Evolutionary conservation across 2,888 invertebrate genomes (phyloP).

Genomic region (Hyposoter didymator): DNA sequence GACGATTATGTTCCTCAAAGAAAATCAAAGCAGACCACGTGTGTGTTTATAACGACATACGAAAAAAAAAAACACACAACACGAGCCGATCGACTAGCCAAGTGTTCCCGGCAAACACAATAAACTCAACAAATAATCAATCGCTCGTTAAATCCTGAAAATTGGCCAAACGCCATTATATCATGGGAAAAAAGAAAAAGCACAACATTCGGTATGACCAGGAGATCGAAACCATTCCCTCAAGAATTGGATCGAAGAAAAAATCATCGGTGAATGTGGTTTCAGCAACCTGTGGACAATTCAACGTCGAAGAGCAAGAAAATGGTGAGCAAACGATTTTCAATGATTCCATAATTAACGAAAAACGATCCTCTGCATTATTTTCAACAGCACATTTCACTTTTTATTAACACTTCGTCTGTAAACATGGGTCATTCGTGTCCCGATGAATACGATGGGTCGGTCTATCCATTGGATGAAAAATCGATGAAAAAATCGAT

Average conservation of each 20-base stretch:
- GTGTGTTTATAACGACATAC: not conserved
- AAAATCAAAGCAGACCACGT: not conserved
- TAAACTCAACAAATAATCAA: not conserved
- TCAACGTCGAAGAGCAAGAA: not conserved
- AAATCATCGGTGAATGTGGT: not conserved
- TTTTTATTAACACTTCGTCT: no score
- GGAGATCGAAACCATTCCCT: constrained; percentile 36
- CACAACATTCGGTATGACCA: constrained; percentile 7
- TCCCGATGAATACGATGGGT: no score
- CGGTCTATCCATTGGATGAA: no score
- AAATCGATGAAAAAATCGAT: no score
- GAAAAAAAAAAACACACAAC: not conserved
- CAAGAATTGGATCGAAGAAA: constrained; percentile 31
- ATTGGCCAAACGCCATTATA: not conserved
- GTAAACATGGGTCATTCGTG: no score
- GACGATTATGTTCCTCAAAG: not conserved
- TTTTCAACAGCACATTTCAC: not conserved
- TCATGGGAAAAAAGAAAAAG: constrained; percentile 35
- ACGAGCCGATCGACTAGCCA: not conserved
- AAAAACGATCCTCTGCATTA: not conserved
- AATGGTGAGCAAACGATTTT: constrained; percentile 43
- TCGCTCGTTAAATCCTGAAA: not conserved
- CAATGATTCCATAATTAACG: not conserved
- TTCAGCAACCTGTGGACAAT: not conserved
- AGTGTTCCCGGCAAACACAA: not conserved